Conservation (phyloP, 2,113 vertebrate species). For the Xiphophorus maculatus region DNA sequence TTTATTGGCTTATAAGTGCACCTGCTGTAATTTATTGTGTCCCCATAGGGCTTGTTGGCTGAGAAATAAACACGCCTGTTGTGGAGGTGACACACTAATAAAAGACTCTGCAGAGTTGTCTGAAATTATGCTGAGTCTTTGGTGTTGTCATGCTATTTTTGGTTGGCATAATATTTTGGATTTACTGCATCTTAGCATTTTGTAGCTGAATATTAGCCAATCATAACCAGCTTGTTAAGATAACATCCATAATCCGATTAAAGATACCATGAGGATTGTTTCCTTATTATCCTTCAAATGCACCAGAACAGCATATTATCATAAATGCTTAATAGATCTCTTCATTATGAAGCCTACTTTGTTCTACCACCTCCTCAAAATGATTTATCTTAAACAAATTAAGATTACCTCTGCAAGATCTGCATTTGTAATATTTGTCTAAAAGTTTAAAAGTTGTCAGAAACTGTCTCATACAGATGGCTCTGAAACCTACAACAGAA, state of each 20-base stretch:
- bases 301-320: background rate
- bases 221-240: background rate
- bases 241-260: background rate
- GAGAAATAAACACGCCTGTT: background rate
- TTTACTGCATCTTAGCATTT: background rate
- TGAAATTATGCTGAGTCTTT: background rate
- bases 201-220: background rate
- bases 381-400: background rate
- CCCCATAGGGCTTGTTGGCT: background rate
- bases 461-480: too few relatives aligned
- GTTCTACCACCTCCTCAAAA: background rate
- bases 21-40: slow-evolving; percentile 1
- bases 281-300: background rate
- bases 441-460: too few relatives aligned
- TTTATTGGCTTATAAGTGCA: slow-evolving; percentile 2
- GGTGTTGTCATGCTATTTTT: background rate
- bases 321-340: background rate
- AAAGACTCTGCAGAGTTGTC: background rate
- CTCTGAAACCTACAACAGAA: too few relatives aligned
- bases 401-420: too few relatives aligned
- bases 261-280: background rate
- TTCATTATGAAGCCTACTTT: background rate
- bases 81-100: background rate
- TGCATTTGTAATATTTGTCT: too few relatives aligned
- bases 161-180: background rate